Conservation (phyloP, 2,113 vertebrate species). For the Paramormyrops kingsleyae region DNA sequence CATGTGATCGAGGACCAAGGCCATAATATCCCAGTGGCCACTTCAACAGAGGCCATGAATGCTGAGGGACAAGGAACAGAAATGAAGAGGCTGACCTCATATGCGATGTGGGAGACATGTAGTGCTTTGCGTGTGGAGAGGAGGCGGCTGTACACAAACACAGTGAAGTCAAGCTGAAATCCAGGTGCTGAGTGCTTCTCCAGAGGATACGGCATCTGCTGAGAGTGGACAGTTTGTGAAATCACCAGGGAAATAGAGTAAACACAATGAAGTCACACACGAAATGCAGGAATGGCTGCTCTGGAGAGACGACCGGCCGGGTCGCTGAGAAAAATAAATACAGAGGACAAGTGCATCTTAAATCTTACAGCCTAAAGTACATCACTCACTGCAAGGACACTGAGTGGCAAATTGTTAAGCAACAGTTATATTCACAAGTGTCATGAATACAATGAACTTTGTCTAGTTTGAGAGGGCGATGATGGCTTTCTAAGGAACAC, state of each 20-base stretch:
- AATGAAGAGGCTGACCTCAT: neutral
- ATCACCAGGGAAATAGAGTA: slow-evolving; percentile 36
- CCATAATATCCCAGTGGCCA: neutral
- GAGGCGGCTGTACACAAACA: slow-evolving; percentile 13
- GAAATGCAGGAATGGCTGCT: slow-evolving; percentile 13
- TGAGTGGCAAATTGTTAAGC: neutral
- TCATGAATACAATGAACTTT: neutral
- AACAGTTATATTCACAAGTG: neutral
- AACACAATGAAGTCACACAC: slow-evolving; percentile 24
- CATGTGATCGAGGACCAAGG: neutral
- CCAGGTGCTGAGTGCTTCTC: slow-evolving; percentile 28
- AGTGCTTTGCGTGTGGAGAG: neutral
- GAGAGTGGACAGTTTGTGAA: slow-evolving; percentile 25
- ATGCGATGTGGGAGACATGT: neutral
- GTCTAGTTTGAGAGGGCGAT: neutral
- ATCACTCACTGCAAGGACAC: neutral
- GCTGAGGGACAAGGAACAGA: neutral
- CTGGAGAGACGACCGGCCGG: neutral
- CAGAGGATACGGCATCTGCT: slow-evolving; percentile 2
- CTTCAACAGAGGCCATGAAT: neutral
- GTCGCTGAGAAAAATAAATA: slow-evolving; percentile 4
- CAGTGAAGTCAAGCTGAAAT: slow-evolving; percentile 32
- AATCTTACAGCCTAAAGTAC: neutral
- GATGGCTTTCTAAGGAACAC: neutral
- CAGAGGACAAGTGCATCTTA: neutral